Evolutionary conservation across 2,797 vertebrate genomes (phyloP).

Genomic region (Vespertilio murinus): DNA sequence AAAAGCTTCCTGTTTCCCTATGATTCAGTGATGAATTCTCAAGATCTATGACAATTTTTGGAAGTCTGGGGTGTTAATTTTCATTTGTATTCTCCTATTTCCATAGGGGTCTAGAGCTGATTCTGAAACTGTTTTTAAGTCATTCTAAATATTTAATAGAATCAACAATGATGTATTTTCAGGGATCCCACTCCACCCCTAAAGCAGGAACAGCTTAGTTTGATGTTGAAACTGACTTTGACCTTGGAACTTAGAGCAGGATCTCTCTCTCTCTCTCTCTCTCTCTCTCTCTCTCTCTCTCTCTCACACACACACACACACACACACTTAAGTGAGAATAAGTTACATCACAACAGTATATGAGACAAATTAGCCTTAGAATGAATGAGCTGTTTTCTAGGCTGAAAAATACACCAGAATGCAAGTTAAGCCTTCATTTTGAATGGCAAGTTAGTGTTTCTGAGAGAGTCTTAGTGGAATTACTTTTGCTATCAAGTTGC

Average conservation of each 20-base stretch:
- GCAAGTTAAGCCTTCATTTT: conserved; percentile 46
- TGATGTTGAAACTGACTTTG: not conserved
- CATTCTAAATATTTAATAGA: not conserved
- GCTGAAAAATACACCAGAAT: not conserved
- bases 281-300: too few species aligned
- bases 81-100: not conserved
- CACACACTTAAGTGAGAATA: not conserved
- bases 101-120: not conserved
- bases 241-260: not conserved
- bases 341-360: not conserved
- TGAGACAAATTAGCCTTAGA: not conserved
- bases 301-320: not conserved
- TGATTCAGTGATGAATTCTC: not conserved
- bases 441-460: not conserved
- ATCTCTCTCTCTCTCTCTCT: not conserved
- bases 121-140: not conserved
- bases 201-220: not conserved
- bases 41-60: not conserved
- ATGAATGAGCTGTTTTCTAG: not conserved
- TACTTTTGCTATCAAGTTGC: not conserved
- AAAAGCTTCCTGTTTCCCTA: not conserved
- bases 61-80: not conserved
- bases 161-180: not conserved
- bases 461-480: not conserved
- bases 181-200: too few species aligned